A percentile compares a stretch with the other conserved stretches of the same genome.
Conservation (phyloP, 2,113 vertebrate genomes). For the Cacatua alba region DNA sequence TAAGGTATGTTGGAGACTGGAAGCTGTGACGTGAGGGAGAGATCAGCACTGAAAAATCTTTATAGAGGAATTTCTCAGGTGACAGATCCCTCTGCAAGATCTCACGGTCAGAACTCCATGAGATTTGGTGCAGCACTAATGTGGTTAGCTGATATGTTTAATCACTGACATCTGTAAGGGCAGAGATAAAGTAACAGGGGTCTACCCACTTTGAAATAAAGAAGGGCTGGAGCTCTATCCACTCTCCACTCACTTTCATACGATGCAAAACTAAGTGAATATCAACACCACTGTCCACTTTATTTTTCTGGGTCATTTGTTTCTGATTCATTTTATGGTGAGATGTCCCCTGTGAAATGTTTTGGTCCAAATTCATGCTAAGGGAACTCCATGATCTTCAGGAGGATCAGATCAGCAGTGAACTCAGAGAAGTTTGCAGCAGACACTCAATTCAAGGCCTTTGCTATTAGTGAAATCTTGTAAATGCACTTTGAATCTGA, state of each 20-base stretch:
- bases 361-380: background rate
- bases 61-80: background rate
- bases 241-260: background rate
- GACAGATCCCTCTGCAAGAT: background rate
- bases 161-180: background rate
- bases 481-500: accelerated
- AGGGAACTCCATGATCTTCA: background rate
- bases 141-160: background rate
- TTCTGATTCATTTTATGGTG: background rate
- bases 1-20: background rate
- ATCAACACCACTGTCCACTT: background rate
- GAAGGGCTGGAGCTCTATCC: background rate
- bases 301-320: background rate
- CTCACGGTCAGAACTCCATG: background rate
- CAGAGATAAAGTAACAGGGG: background rate
- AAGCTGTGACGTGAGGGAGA: background rate
- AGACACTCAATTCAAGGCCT: background rate
- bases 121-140: background rate
- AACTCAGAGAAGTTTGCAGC: background rate
- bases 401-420: background rate
- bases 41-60: background rate
- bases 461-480: background rate
- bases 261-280: background rate
- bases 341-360: background rate
- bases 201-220: background rate